phyloP scores from a whole-genome alignment of 1,140 invertebrate genomes.

The Eubasilissa regina region DNA sequence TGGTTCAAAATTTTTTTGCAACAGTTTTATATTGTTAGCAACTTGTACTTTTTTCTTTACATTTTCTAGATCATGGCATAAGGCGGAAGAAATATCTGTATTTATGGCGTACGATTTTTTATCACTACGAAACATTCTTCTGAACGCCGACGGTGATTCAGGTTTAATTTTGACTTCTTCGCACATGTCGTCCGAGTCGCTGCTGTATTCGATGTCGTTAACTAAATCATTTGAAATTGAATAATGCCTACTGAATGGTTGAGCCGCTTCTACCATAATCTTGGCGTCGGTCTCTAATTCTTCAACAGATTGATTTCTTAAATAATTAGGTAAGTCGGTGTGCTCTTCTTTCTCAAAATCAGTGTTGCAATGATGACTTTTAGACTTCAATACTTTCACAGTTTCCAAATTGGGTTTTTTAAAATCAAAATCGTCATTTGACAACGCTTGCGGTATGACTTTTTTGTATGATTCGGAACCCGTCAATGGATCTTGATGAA shows the following conservation, averaged over 20 bases:
- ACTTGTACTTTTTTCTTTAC: slow-evolving; percentile 52
- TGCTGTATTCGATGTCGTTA: slow-evolving; percentile 42
- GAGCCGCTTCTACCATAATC: slow-evolving; percentile 59
- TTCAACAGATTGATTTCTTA: slow-evolving; percentile 69
- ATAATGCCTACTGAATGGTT: slow-evolving; percentile 65
- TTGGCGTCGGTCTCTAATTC: slow-evolving; percentile 66
- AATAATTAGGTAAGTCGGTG: slow-evolving; percentile 63
- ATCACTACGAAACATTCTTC: slow-evolving; percentile 56
- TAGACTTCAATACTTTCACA: slow-evolving; percentile 56
- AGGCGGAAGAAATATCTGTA: slow-evolving; percentile 3
- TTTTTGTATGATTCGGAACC: slow-evolving; percentile 49
- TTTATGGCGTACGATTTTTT: slow-evolving; percentile 55
- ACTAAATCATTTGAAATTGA: slow-evolving; percentile 64
- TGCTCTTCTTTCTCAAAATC: slow-evolving; percentile 41
- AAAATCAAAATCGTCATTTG: slow-evolving; percentile 37
- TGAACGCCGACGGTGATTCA: slow-evolving; percentile 45
- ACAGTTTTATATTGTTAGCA: slow-evolving; percentile 49
- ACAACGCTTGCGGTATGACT: neutral
- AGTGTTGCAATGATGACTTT: slow-evolving; percentile 53
- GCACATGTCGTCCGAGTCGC: slow-evolving; percentile 53
- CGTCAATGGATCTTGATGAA: slow-evolving; percentile 47
- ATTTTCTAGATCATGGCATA: slow-evolving; percentile 37
- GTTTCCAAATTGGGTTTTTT: slow-evolving; percentile 51
- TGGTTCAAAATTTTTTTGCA: slow-evolving; percentile 54
- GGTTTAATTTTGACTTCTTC: slow-evolving; percentile 50